Evolutionary conservation across 2,113 vertebrate genomes (phyloP), one percentile per base, ranked within the genome.

Genomic region (Collichthys lucidus): DNA sequence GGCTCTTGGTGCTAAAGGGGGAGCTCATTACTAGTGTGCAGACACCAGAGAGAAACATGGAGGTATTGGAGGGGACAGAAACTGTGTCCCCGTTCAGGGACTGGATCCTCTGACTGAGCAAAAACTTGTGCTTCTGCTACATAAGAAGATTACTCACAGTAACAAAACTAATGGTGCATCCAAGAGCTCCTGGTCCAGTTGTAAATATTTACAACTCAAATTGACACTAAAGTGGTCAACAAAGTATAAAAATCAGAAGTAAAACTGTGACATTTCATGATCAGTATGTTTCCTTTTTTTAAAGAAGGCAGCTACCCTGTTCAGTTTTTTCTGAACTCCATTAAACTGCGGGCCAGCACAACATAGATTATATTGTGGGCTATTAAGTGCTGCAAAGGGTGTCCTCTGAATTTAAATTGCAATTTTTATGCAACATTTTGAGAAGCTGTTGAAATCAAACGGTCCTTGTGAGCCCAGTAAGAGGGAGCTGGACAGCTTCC

Each of bases 21-120:
- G 26, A 70, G 85, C 72, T 90, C 89, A 90, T 93, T 90, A 89
- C 56, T 68, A 29, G 75, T 83, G 86, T 17, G 59, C 74, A 87
- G 78, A 77, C 82, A 91, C 63, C 74, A 86, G 74, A 85, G 59
- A 70, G 60, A 78, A 62, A 19, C 65, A 31, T 20, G 57, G 61
- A 73, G 35, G 78, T 60, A 69, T 65, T 79, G 56, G 71, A 83
- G 22, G 59, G 74, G 77, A 88, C 72, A 82, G 65, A 64, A 50
- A 67, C 50, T 35, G 49, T 57, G 62, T 69, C 77, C 71, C 75
- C 73, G 77, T 42, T 11, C 69, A 65, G 63, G 20, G 42, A 11
- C 65, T 46, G 49, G 72, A 75, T 85, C 20, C 74, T 74, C 22
- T 69, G 50, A 62, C 52, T 62, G n/a, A 49, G 31, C 12, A 14